Percentiles rank a stretch among this genome's conserved stretches.
These are phyloP conservation scores for Eublepharis macularius DNA, from an alignment of 2,113 vertebrate genomes.

Conservation along the genomic window DNA sequence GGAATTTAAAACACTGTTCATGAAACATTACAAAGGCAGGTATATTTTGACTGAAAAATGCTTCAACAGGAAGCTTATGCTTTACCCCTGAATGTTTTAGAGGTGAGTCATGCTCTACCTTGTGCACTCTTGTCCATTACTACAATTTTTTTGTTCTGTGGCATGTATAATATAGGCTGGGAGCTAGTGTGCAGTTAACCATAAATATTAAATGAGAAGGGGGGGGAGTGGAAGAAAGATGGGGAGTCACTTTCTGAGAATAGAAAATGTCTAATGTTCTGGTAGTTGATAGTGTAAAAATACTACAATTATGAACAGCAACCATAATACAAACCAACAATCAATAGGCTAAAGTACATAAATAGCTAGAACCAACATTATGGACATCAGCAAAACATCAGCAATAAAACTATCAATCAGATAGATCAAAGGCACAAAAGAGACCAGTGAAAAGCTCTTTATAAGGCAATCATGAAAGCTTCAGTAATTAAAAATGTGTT, in stretches of 20 bases:
- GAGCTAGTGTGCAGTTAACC: conserved; percentile 1
- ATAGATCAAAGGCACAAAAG: no score
- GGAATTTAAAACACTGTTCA: conserved; percentile 46
- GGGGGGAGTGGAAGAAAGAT: not conserved
- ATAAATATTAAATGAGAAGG: conserved; percentile 8
- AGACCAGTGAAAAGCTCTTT: no score
- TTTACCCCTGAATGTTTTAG: conserved; percentile 70
- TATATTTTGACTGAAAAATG: conserved; percentile 60
- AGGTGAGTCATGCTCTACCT: conserved; percentile 74
- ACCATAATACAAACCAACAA: no score
- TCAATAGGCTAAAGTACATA: no score
- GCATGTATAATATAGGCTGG: not conserved
- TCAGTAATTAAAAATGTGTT: no score
- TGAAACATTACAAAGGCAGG: conserved; percentile 58
- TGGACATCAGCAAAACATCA: no score
- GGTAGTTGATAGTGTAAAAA: not conserved
- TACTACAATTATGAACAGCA: no score
- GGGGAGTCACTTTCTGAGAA: conserved; percentile 27
- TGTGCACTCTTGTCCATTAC: conserved; percentile 59
- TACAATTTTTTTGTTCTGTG: conserved; percentile 29
- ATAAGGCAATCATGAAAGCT: no score
- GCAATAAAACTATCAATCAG: no score
- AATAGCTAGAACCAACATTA: no score
- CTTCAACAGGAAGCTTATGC: conserved; percentile 71
- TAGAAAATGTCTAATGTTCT: not conserved